Evolutionary conservation across 2,888 invertebrate genomes (phyloP), one percentile per base, ranked within the genome.

Genomic region (Agrochola lota): DNA sequence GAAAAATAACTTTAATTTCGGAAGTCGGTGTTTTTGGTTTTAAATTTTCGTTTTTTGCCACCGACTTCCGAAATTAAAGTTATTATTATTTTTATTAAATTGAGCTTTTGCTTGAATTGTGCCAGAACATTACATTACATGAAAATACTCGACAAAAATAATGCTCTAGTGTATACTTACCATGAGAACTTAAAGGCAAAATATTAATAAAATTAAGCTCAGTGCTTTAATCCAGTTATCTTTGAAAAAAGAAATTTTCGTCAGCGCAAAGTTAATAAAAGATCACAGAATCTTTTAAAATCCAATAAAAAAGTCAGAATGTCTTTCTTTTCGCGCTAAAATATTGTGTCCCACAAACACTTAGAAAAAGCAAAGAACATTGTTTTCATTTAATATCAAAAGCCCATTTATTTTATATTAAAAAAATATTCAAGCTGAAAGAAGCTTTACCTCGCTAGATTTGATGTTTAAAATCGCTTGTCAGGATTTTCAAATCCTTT

Each of bases 351-450:
- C 23, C 60, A 73, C 66, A 76, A 83, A 87, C 71, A 77, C 71
- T 79, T 75, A 68, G n/a, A 70, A 80, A 35, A 85, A 72, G 40
- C 57, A 68, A 55, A 55, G 57, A 67, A 77, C 68, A 55, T 43
- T 87, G 81, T 87, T 87, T 80, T 71, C 66, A 71, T 85, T 78
- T 78, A 80, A 84, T 81, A 87, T 74, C 74, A 30, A 60, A 73
- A 81, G 49, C 70, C 69, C 78, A 79, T 81, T 40, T 77, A 85
- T 85, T 87, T 77, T 85, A 81, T 78, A 85, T 85, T 85, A 77
- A 87, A 87, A 74, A 23, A 9, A 7, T 12, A 46, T 12, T 1
- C 68, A 78, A 12, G 49, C 70, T 9, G 15, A 81, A 69, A 66
- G 0, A 3, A 35, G 30, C 63, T 76, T 71, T 78, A 73, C 1